phyloP scores from a whole-genome alignment of 1,140 invertebrate genomes.

The Eueides isabella region DNA sequence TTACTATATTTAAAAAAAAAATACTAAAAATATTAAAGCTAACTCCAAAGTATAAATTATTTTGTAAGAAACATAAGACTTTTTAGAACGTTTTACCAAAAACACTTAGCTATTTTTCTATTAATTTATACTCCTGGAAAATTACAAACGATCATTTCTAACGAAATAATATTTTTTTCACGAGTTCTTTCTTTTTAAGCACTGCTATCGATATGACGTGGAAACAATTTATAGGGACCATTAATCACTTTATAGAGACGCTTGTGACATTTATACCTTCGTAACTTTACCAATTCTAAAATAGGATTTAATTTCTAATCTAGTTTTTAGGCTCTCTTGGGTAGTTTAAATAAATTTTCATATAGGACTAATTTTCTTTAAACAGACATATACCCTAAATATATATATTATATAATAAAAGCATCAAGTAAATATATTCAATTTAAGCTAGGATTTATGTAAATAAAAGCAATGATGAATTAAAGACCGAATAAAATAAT shows the following conservation, averaged over 20 bases:
- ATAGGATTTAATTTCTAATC: background rate
- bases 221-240: constrained; percentile 71
- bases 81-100: constrained; percentile 34
- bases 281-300: constrained; percentile 8
- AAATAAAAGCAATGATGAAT: background rate
- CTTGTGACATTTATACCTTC: constrained; percentile 41
- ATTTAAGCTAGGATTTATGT: background rate
- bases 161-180: constrained; percentile 74
- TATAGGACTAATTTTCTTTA: background rate
- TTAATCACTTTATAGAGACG: constrained; percentile 72
- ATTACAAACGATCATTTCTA: constrained; percentile 54
- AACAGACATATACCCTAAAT: no score
- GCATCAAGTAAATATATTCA: background rate
- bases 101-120: constrained; percentile 45
- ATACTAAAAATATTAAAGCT: no score
- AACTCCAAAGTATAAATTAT: no score
- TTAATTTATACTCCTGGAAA: constrained; percentile 52
- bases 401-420: no score
- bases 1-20: no score
- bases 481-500: background rate
- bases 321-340: background rate
- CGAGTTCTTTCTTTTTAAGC: constrained; percentile 51
- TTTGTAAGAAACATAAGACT: constrained; percentile 46
- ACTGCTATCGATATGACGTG: constrained; percentile 65
- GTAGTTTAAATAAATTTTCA: background rate